Base-by-base conservation (phyloP, 2,113 vertebrate species). In the Electrona antarctica region DNA sequence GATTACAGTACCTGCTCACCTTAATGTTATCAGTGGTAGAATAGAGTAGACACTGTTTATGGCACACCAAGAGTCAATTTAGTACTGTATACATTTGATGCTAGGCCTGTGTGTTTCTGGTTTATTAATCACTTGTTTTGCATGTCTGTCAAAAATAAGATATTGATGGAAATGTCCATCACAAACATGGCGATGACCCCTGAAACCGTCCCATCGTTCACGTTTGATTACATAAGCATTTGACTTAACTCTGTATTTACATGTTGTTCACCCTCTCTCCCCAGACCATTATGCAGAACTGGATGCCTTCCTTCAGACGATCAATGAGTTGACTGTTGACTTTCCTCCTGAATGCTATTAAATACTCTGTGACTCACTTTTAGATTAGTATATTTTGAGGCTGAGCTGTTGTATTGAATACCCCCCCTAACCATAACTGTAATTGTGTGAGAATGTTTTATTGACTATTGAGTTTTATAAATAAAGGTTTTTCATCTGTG, bases 291-390 rank as follows among this genome's bases (percentile, higher is more conserved):
- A 63, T 12, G 21, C 49, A 0, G 87, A 87, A 71, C 71, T 88
- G 11, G 66, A 85, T 0, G 70, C 66, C 12, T 92, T 92, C 28
- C 83, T 92, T 47, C 82, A 85, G 15, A 91, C 86, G 0, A 67
- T 92, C 0, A 71, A 88, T 1, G 84, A 88, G 76, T 79, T 92
- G 78, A 88, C 84, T 0, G 2, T 87, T 29, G 88, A 88, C 29
- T 50, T 92, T 59, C 89, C 90, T 46, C 73, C 83, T 49, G 90
- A 91, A 29, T 3, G 71, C 33, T 47, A 62, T 21, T 51, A 10
- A 51, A 51, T 11, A 21, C 21, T 21, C 21, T 1, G 21, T 21
- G 0, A 1, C 0, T 71, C 6, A 12, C 28, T 66, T 56, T 13
- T 41, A 6, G n/a, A 11, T 7, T 50, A 33, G 4, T 33, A 7